Base-by-base conservation (phyloP, 1,140 invertebrate genomes). In the Platorchestia sp. region DNA sequence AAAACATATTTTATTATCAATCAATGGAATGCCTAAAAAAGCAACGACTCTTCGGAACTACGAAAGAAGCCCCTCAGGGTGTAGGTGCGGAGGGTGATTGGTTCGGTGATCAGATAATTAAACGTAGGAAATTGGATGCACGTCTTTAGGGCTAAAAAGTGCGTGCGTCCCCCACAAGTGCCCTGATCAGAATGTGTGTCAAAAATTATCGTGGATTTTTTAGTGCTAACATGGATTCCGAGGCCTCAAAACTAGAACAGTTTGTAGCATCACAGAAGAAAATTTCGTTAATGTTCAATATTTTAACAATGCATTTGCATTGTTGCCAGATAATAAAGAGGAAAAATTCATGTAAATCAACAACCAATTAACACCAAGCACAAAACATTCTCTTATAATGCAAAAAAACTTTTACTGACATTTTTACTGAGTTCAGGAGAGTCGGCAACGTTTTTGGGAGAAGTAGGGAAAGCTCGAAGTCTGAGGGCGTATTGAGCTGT, bases 401-500 rank as follows among this genome's bases (percentile, higher is more conserved):
- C 14, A 51, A 36, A 75, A 19, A 10, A 75, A 75, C 36, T 75
- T 75, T 75, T 75, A 3, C 59, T 75, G 59, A 36, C 27, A 10
- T 19, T 36, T 75, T 27, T 75, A 75, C 14, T 1, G 59, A 75
- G 36, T 75, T 75, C 14, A 75, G 14, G 59, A 14, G 7, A 75
- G 59, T 75, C 59, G 14, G 27, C 59, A 75, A 75, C 59, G 27
- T 93, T 93, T 93, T 93, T 42, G 45, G 91, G 43, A 93, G 45
- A 93, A 93, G 44, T 0, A 47, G 43, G 91, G 91, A 93, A 45
- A 45, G 43, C 45, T 42, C 45, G 43, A 45, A 93, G 91, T 93
- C 91, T 47, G 7, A 44, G 45, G 7, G 91, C 91, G 91, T 93
- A 93, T 93, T 93, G 91, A 93, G 91, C 91, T 93, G 91, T 93